Conservation (phyloP, 2,113 vertebrate species). For the Gadus macrocephalus region DNA sequence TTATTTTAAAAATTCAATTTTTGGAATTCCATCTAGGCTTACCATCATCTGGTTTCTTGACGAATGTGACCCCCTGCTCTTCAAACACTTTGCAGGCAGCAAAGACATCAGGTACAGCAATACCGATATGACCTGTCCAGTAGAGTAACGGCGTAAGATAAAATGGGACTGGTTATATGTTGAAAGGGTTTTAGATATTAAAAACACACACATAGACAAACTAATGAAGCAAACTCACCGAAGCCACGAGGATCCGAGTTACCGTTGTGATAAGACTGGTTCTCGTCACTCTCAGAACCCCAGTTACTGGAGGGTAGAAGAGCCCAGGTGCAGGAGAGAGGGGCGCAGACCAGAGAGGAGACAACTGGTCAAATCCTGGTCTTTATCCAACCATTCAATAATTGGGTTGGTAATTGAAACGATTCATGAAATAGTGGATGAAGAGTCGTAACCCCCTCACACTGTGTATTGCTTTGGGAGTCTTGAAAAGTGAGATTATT, state of each 20-base stretch:
- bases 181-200: background rate
- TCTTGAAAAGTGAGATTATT: too few species aligned
- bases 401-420: too few species aligned
- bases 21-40: conserved; percentile 28
- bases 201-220: background rate
- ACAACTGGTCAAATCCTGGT: too few species aligned
- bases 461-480: too few species aligned
- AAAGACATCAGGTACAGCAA: conserved; percentile 91
- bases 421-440: too few species aligned
- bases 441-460: background rate
- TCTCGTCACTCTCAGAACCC: conserved; percentile 91
- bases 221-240: conserved; percentile 69
- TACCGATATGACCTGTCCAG: conserved; percentile 88
- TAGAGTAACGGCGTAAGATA: background rate
- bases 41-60: conserved; percentile 97
- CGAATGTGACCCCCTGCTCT: conserved; percentile 91
- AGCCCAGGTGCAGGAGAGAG: conserved; percentile 14
- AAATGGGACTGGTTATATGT: background rate
- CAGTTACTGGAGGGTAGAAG: conserved; percentile 81
- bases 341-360: background rate
- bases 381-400: too few species aligned
- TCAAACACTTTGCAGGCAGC: conserved; percentile 91
- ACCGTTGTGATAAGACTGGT: conserved; percentile 86
- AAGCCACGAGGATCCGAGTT: conserved; percentile 97
- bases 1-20: too few species aligned